phyloP scores from a whole-genome alignment of 1,140 invertebrate species.

The Chironomus striatipennis region DNA sequence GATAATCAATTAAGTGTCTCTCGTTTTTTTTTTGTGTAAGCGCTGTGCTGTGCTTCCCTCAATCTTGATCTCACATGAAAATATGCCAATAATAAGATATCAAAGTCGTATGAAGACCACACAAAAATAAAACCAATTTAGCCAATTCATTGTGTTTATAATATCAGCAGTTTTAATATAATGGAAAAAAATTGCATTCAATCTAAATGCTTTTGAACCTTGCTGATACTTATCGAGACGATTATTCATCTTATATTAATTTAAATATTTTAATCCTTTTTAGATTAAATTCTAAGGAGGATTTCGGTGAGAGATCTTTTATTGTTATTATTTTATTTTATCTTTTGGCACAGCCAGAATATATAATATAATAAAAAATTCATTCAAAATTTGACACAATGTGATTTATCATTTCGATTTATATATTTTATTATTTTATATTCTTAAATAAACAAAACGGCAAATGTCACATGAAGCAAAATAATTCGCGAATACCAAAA shows the following conservation, averaged over 20 bases:
- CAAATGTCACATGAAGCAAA: not conserved
- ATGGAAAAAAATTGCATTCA: not conserved
- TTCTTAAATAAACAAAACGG: conserved; percentile 8
- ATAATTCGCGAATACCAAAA: not conserved
- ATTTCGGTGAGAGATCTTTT: not conserved
- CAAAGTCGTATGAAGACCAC: not conserved
- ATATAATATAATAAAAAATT: not conserved
- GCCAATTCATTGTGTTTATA: not conserved
- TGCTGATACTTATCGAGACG: no score
- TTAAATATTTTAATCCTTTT: not conserved
- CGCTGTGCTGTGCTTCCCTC: not conserved
- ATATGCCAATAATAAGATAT: not conserved
- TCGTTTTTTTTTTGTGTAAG: not conserved
- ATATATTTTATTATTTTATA: no score
- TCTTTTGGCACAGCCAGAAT: not conserved
- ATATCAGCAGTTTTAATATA: not conserved
- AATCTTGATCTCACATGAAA: not conserved
- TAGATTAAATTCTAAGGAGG: not conserved
- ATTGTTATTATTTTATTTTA: no score
- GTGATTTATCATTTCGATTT: conserved; percentile 5
- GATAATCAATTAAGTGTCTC: conserved; percentile 13
- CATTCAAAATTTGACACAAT: not conserved
- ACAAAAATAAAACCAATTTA: not conserved
- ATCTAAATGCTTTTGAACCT: not conserved
- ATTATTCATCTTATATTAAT: not conserved